A percentile compares a stretch with the other conserved stretches of the same genome.
These are phyloP conservation scores for Sorex fumeus DNA, from an alignment of 2,113 vertebrate genomes.

Conservation along the genomic window DNA sequence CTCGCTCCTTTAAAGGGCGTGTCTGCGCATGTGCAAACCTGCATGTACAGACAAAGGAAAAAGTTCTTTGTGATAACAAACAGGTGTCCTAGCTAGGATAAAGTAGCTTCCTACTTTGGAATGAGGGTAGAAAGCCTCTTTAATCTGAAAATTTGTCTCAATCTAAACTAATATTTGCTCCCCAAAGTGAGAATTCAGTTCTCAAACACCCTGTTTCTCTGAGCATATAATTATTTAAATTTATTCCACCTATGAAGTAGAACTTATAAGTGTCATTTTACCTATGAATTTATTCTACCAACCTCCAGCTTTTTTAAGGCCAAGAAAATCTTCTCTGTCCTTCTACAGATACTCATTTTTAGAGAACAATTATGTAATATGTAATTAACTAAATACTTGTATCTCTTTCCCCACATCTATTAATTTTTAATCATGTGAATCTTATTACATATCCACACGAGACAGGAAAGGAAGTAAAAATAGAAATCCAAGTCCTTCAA, in stretches of 20 bases:
- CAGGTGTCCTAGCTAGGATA: not conserved
- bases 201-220: constrained; percentile 18
- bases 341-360: constrained; percentile 34
- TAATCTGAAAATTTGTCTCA: not conserved
- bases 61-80: constrained; percentile 3
- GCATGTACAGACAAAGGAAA: not conserved
- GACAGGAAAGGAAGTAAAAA: constrained; percentile 60
- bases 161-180: constrained; percentile 8
- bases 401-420: constrained; percentile 59
- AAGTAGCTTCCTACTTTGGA: too few species aligned
- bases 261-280: too few species aligned
- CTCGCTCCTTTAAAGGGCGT: not conserved
- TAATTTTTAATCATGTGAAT: constrained; percentile 72
- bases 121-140: not conserved
- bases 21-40: not conserved
- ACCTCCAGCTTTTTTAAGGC: constrained; percentile 8
- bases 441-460: constrained; percentile 23
- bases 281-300: too few species aligned
- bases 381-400: constrained; percentile 57
- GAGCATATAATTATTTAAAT: constrained; percentile 19
- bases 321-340: constrained; percentile 42
- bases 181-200: not conserved
- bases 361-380: constrained; percentile 42
- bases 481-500: constrained; percentile 42
- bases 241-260: not conserved